These are phyloP conservation scores for Terrapene triunguis DNA, from an alignment of 2,113 vertebrate genomes.

Conservation along the genomic window DNA sequence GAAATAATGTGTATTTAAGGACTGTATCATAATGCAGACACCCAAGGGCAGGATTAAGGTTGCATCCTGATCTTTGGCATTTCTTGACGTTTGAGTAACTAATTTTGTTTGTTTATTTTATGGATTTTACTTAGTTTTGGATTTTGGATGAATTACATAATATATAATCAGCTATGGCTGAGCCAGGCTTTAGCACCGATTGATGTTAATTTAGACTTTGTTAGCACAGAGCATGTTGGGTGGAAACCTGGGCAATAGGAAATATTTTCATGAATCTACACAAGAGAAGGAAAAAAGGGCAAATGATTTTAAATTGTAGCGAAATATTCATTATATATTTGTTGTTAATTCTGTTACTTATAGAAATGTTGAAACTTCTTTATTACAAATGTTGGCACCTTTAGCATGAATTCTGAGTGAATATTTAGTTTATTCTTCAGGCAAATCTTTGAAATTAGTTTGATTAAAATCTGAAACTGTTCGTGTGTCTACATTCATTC, in stretches of 20 bases:
- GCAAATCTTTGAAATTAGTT: conserved; percentile 3
- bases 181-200: not conserved
- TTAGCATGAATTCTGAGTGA: conserved; percentile 3
- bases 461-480: conserved; percentile 13
- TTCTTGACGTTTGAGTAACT: not conserved
- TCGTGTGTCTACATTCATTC: not conserved
- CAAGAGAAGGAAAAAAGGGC: not conserved
- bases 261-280: not conserved
- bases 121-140: not conserved
- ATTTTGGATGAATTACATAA: not conserved
- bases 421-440: not conserved
- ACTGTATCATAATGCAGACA: not conserved
- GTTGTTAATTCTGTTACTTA: not conserved
- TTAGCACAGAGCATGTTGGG: not conserved
- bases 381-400: conserved; percentile 12
- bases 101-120: not conserved
- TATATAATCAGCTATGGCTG: not conserved
- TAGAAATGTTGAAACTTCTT: not conserved
- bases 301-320: not conserved
- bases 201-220: not conserved
- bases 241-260: not conserved
- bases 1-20: not conserved
- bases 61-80: not conserved
- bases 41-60: not conserved
- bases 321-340: not conserved